Conservation (phyloP, 2,888 invertebrate genomes). For the Galeruca laticollis region DNA sequence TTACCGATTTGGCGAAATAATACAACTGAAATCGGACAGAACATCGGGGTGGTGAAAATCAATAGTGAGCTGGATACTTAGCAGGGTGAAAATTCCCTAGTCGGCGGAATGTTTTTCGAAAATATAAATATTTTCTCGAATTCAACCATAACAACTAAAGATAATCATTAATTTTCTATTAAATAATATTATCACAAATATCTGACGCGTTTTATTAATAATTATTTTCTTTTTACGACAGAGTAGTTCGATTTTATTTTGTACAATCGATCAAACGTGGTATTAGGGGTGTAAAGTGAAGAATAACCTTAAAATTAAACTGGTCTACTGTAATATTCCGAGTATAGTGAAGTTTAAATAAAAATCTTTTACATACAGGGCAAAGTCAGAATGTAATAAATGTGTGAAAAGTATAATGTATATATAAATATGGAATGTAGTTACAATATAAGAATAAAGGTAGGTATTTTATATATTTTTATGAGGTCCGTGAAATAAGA, state of each 20-base stretch:
- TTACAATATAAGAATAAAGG: too few relatives aligned
- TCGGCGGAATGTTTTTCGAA: slow-evolving; percentile 12
- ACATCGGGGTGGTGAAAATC: slow-evolving; percentile 61
- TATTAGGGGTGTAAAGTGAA: not conserved
- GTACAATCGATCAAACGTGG: slow-evolving; percentile 1
- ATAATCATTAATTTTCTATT: not conserved
- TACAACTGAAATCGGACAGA: slow-evolving; percentile 43
- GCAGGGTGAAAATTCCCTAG: slow-evolving; percentile 52
- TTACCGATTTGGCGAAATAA: slow-evolving; percentile 49
- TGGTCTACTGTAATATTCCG: slow-evolving; percentile 15
- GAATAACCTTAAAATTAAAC: not conserved
- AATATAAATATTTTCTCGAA: slow-evolving; percentile 2
- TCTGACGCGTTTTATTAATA: not conserved
- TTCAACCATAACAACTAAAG: not conserved
- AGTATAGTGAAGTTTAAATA: not conserved
- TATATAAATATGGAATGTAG: too few relatives aligned
- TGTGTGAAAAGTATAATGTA: not conserved
- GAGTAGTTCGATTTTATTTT: slow-evolving; percentile 5
- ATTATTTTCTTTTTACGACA: too few relatives aligned
- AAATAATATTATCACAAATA: not conserved
- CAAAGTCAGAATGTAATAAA: not conserved
- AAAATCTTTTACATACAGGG: slow-evolving; percentile 2
- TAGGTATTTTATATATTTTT: too few relatives aligned
- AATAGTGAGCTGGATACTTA: slow-evolving; percentile 59
- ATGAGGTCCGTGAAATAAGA: too few relatives aligned